Evolutionary conservation across 2,888 invertebrate genomes (phyloP).

Genomic region (Autographa gamma): DNA sequence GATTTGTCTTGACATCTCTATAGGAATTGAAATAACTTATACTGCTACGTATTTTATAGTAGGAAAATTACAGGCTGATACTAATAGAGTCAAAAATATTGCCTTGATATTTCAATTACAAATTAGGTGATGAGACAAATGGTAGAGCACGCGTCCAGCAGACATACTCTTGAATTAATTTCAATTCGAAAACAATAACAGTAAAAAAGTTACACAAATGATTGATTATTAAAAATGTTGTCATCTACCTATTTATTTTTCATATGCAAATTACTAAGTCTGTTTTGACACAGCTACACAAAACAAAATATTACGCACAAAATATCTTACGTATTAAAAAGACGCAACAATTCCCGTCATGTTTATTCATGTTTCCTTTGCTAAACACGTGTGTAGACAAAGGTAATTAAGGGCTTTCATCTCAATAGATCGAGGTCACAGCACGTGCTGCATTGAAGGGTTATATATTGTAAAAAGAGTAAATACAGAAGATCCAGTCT

Average conservation of each 20-base stretch:
- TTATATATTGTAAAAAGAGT: slow-evolving; percentile 31
- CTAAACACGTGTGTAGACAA: slow-evolving; percentile 78
- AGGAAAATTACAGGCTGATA: no score
- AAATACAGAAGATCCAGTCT: background rate
- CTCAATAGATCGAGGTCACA: slow-evolving; percentile 70
- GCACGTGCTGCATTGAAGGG: slow-evolving; percentile 67
- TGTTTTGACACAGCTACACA: slow-evolving; percentile 18
- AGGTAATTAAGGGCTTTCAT: slow-evolving; percentile 76
- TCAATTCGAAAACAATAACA: no score
- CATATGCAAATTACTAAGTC: slow-evolving; percentile 1
- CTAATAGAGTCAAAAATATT: no score
- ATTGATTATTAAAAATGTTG: no score
- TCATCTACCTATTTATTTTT: background rate
- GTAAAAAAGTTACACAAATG: no score
- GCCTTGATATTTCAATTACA: no score
- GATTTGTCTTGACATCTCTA: slow-evolving; percentile 23
- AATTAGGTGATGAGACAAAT: no score
- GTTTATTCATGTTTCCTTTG: slow-evolving; percentile 51
- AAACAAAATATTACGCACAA: slow-evolving; percentile 38
- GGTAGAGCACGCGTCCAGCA: no score
- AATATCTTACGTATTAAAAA: slow-evolving; percentile 16
- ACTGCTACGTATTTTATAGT: no score
- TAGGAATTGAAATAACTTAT: slow-evolving; percentile 11
- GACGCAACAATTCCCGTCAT: slow-evolving; percentile 46
- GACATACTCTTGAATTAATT: no score